Evolutionary conservation across 2,888 invertebrate genomes (phyloP).

Genomic region (Xanthia icteritia): DNA sequence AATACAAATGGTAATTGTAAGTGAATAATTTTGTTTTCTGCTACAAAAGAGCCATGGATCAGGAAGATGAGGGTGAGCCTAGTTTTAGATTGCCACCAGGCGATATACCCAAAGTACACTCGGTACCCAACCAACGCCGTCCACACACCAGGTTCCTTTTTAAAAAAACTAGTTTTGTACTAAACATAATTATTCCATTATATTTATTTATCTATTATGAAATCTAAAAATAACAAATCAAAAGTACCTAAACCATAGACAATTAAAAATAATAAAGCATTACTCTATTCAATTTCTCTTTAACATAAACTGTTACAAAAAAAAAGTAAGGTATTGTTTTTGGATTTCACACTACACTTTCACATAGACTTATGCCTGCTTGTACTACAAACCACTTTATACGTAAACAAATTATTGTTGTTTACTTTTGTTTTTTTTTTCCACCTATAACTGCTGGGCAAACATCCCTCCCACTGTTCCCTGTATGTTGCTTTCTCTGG

Average conservation of each 20-base stretch:
- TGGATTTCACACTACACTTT: slow-evolving; percentile 37
- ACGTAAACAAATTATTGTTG: neutral
- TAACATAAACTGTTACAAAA: fast-evolving
- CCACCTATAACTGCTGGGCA: neutral
- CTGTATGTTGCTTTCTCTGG: neutral
- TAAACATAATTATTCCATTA: slow-evolving; percentile 9
- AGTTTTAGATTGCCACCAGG: slow-evolving; percentile 77
- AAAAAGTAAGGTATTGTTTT: slow-evolving; percentile 17
- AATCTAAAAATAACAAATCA: slow-evolving; percentile 40
- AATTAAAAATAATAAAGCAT: neutral
- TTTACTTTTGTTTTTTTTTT: neutral
- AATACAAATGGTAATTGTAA: slow-evolving; percentile 16
- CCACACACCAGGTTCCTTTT: slow-evolving; percentile 85
- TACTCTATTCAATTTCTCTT: neutral
- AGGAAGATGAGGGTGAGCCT: slow-evolving; percentile 77
- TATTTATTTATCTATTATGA: slow-evolving; percentile 12
- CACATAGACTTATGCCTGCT: slow-evolving; percentile 5
- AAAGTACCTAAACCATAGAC: neutral
- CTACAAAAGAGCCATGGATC: slow-evolving; percentile 82
- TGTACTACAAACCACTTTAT: slow-evolving; percentile 8
- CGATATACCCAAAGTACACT: slow-evolving; percentile 87
- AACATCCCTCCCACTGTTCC: neutral
- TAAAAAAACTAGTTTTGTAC: slow-evolving; percentile 50
- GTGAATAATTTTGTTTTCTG: slow-evolving; percentile 63
- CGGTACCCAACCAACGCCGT: slow-evolving; percentile 86